phyloP scores from a whole-genome alignment of 2,797 vertebrate species.

The Platyrinchus mystaceus region DNA sequence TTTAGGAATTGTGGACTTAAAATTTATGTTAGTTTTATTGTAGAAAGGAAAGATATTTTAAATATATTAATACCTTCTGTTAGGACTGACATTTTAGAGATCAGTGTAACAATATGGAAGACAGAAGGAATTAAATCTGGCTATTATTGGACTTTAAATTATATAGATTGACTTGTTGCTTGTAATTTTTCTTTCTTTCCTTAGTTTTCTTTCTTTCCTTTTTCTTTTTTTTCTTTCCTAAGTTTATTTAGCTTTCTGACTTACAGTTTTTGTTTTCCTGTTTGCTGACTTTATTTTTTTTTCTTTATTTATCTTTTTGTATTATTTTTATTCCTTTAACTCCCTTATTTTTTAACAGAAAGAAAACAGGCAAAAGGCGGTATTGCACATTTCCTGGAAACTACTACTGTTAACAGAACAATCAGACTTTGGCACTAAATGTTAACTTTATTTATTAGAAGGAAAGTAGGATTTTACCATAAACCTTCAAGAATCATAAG shows the following conservation, averaged over 20 bases:
- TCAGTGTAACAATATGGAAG: not conserved
- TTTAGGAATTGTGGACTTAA: not conserved
- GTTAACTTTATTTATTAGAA: not conserved
- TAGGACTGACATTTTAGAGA: not conserved
- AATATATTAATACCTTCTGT: not conserved
- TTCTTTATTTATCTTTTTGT: not conserved
- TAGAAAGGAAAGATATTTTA: not conserved
- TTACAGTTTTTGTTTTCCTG: not conserved
- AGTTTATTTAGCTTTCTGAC: not conserved
- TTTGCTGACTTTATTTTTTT: not conserved
- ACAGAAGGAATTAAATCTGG: not conserved
- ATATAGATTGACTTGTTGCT: not conserved
- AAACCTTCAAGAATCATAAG: not conserved
- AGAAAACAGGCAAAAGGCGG: not conserved
- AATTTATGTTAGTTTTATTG: not conserved
- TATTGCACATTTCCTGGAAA: not conserved
- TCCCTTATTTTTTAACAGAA: not conserved
- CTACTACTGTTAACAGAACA: not conserved
- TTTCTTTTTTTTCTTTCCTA: too few species aligned
- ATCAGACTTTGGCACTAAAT: not conserved
- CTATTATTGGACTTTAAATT: not conserved
- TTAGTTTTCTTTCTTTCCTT: too few species aligned
- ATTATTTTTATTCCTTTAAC: not conserved
- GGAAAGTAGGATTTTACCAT: not conserved
- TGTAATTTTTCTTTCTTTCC: not conserved